These are phyloP conservation scores for Betta splendens DNA, from an alignment of 2,797 vertebrate species.

Conservation along the genomic window DNA sequence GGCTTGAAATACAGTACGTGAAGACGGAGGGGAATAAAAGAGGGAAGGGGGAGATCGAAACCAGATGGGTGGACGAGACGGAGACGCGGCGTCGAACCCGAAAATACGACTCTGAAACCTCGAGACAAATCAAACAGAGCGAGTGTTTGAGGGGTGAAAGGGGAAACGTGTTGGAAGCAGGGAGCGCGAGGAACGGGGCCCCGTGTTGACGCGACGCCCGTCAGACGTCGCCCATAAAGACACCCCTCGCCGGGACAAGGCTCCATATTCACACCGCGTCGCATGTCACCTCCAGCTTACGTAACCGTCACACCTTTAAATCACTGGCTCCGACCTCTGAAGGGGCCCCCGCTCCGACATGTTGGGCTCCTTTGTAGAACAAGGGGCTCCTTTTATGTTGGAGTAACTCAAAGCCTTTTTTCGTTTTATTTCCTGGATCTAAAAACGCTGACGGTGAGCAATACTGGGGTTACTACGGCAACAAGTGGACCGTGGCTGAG, in stretches of 20 bases:
- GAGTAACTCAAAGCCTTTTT: constrained; percentile 1
- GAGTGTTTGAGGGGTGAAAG: constrained; percentile 15
- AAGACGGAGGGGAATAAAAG: background rate
- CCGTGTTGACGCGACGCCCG: constrained; percentile 42
- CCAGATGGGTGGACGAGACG: constrained; percentile 22
- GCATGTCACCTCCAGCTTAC: constrained; percentile 59
- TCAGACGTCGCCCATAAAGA: constrained; percentile 45
- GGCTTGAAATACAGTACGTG: constrained; percentile 16
- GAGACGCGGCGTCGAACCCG: constrained; percentile 9
- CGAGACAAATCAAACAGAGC: constrained; percentile 35
- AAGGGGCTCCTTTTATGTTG: constrained; percentile 30
- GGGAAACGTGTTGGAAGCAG: constrained; percentile 44
- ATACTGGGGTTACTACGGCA: background rate
- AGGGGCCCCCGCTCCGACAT: constrained; percentile 29
- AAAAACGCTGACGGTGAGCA: constrained; percentile 5
- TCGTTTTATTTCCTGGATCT: constrained; percentile 9
- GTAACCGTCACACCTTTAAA: constrained; percentile 60
- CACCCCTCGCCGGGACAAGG: constrained; percentile 55
- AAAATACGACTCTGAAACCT: constrained; percentile 36
- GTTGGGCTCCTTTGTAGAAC: constrained; percentile 19
- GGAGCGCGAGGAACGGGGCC: constrained; percentile 36
- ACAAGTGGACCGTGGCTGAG: background rate
- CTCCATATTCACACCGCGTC: constrained; percentile 64
- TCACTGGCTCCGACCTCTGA: constrained; percentile 53
- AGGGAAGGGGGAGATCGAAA: constrained; percentile 13